These are phyloP conservation scores for Ditula angustiorana DNA, from an alignment of 2,888 invertebrate genomes.

Conservation along the genomic window DNA sequence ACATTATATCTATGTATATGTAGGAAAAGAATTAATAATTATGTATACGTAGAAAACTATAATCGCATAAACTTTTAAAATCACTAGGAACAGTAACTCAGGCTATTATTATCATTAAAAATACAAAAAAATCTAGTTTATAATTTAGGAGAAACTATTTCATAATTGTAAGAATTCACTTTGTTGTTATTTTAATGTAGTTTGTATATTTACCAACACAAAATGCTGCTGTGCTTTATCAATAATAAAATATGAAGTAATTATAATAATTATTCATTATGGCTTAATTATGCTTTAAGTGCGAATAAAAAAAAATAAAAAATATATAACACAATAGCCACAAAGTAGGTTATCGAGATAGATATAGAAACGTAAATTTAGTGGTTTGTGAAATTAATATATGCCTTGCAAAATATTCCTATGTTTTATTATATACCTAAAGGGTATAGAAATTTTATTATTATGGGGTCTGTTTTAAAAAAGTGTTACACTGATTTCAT, in stretches of 20 bases:
- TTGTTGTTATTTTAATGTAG: constrained; percentile 14
- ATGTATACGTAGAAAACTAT: not conserved
- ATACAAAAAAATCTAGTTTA: too few relatives aligned
- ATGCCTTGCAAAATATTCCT: constrained; percentile 22
- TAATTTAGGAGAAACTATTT: not conserved
- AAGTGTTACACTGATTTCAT: too few relatives aligned
- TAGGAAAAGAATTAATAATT: too few relatives aligned
- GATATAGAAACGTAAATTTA: constrained; percentile 33
- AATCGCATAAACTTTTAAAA: not conserved
- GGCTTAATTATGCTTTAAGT: constrained; percentile 9
- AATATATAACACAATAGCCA: too few relatives aligned
- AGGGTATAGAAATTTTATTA: too few relatives aligned
- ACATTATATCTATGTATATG: too few relatives aligned
- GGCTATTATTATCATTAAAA: not conserved
- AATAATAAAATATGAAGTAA: constrained; percentile 60
- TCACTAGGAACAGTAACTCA: not conserved
- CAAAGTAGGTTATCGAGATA: constrained; percentile 41
- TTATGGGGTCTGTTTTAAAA: too few relatives aligned
- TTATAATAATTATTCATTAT: constrained; percentile 39
- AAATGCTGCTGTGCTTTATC: constrained; percentile 76
- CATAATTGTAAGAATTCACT: not conserved
- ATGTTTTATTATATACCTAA: not conserved
- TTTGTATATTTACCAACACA: constrained; percentile 26
- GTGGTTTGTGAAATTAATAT: constrained; percentile 36
- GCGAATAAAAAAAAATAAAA: constrained; percentile 23